Evolutionary conservation across 92 coral and sea anemone genomes (phyloP).

Genomic region (Galaxea fascicularis): DNA sequence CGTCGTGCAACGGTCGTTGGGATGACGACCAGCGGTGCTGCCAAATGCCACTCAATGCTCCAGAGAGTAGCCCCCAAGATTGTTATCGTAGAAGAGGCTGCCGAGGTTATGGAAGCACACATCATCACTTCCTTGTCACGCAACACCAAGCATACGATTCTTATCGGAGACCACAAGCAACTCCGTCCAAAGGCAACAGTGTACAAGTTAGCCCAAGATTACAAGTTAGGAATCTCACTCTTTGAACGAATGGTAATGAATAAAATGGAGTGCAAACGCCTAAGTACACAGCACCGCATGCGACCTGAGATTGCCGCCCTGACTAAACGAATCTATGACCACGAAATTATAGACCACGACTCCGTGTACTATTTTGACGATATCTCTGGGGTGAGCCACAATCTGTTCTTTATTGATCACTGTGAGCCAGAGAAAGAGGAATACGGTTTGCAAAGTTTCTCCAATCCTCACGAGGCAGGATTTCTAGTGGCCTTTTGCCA

Average conservation of each 20-base stretch:
- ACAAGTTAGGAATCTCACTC: conserved; percentile 70
- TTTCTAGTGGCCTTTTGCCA: conserved; percentile 70
- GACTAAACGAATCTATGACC: conserved; percentile 67
- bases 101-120: conserved; percentile 88
- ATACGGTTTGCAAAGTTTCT: conserved; percentile 64
- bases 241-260: conserved; percentile 80
- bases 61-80: conserved; percentile 74
- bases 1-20: conserved; percentile 74
- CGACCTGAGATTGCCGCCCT: conserved; percentile 74
- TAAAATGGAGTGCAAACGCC: conserved; percentile 67
- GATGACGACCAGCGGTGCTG: conserved; percentile 89
- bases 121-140: conserved; percentile 76
- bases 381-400: conserved; percentile 55
- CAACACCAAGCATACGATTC: conserved; percentile 74
- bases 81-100: conserved; percentile 85
- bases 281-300: conserved; percentile 78
- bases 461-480: conserved; percentile 74
- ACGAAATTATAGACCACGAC: conserved; percentile 61
- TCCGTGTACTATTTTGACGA: conserved; percentile 49
- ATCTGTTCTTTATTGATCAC: conserved; percentile 65
- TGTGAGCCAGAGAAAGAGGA: conserved; percentile 38
- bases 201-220: conserved; percentile 64
- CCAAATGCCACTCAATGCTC: conserved; percentile 65
- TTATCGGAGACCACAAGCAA: conserved; percentile 92
- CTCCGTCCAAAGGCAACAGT: conserved; percentile 86